Evolutionary conservation across 1,140 invertebrate species (phyloP), one percentile per base, ranked within the genome.

Genomic region (Listronotus bonariensis): DNA sequence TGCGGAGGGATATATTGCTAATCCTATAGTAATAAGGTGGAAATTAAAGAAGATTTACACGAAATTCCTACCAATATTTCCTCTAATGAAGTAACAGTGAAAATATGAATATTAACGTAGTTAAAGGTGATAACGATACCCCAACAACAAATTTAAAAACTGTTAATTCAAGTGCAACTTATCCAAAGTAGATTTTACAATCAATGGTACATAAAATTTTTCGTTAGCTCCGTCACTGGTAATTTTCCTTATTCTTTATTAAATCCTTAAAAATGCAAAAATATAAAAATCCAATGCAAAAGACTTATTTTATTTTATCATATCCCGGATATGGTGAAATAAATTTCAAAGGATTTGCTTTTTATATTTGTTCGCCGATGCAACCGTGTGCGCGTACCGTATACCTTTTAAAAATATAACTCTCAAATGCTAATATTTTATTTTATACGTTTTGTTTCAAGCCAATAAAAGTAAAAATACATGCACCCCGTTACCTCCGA

Each of bases 291-390:
- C 51, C 61, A 41, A 64, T 64, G 61, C 61, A 64, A 64, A 64
- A 56, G 61, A 64, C 52, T 64, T 64, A 64, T 64, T 64, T 64
- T 64, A 64, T 64, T 64, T 64, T 64, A 64, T 64, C 61, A 64
- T 64, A 64, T 64, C 43, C 61, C 52, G 61, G 51, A 56, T 64
- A 64, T 64, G 61, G 61, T 53, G 61, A 64, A 64, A 64, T 64
- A 64, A 64, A 64, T 64, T 64, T 64, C 61, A 64, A 64, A 64
- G 61, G 61, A 64, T 64, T 64, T 64, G 61, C 61, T 46, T 64
- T 64, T 64, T 26, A 64, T 64, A 64, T 64, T 64, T 64, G 61
- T 64, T 64, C 52, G 61, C 42, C 61, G 61, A 64, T 64, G 61
- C 61, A 53, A 26, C 60, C 60, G 60, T 62, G 61, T 32, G 52